Conservation (phyloP, 2,113 vertebrate genomes). For the Colistium nudipinnis region DNA sequence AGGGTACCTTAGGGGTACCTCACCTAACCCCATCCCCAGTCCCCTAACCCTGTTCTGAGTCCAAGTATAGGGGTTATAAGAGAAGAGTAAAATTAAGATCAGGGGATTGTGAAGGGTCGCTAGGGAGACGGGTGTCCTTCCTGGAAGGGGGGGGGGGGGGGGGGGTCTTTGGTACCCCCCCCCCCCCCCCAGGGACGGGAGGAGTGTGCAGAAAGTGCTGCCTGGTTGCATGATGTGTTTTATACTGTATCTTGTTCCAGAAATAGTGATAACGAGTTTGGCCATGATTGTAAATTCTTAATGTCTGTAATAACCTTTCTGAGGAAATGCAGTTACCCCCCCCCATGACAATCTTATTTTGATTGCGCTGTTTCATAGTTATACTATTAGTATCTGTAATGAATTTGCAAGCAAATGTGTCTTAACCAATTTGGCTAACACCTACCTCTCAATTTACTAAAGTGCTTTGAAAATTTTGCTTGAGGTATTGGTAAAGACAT, state of each 20-base stretch:
- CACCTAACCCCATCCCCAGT: no score
- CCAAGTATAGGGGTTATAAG: no score
- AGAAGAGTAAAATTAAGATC: no score
- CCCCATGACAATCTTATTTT: conserved; percentile 37
- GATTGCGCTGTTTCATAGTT: background rate
- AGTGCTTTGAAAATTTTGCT: background rate
- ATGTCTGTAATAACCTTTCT: conserved; percentile 33
- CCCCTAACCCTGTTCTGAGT: no score
- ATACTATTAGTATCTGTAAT: background rate
- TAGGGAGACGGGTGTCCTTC: no score
- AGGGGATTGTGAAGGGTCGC: no score
- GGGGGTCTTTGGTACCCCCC: no score
- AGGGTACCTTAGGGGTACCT: no score
- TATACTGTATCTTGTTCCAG: conserved; percentile 26
- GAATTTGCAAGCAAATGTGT: conserved; percentile 5
- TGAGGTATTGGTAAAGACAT: background rate
- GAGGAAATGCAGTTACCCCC: conserved; percentile 40
- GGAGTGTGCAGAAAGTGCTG: background rate
- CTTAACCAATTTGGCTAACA: background rate
- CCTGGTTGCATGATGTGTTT: conserved; percentile 2
- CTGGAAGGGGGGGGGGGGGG: no score
- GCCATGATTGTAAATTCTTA: conserved; percentile 9
- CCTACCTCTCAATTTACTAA: background rate
- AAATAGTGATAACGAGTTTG: conserved; percentile 25
- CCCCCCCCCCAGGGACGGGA: no score